These are phyloP conservation scores for Oryzias melastigma DNA, from an alignment of 2,113 vertebrate genomes.

Conservation along the genomic window DNA sequence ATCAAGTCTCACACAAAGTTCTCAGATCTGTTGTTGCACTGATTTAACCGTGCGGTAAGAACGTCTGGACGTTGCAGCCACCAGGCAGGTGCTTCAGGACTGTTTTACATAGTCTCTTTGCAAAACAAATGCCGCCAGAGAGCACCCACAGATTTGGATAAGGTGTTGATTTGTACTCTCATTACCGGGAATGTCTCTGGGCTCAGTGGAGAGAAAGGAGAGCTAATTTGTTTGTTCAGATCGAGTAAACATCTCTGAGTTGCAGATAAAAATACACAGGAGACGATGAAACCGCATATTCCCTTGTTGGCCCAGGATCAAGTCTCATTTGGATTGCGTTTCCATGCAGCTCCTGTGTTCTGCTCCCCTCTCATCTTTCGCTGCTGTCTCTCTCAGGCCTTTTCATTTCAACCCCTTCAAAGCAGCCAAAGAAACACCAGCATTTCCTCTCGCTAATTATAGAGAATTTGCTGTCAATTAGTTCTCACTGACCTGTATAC, in stretches of 20 bases:
- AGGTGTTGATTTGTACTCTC: conserved; percentile 38
- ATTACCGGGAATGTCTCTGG: conserved; percentile 46
- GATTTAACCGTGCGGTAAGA: background rate
- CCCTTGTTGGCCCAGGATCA: conserved; percentile 52
- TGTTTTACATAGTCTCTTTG: conserved; percentile 65
- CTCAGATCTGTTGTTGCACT: background rate
- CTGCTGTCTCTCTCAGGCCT: conserved; percentile 17
- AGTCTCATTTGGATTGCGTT: conserved; percentile 53
- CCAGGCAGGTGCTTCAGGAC: conserved; percentile 18
- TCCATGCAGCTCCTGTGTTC: conserved; percentile 28
- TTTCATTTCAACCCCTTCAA: conserved; percentile 42
- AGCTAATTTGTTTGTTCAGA: conserved; percentile 62
- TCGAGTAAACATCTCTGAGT: conserved; percentile 60
- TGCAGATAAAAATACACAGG: conserved; percentile 52
- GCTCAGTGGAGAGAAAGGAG: conserved; percentile 15
- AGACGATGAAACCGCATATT: conserved; percentile 58
- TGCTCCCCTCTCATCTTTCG: conserved; percentile 40
- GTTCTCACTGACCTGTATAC: conserved; percentile 36
- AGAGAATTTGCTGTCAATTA: conserved; percentile 44
- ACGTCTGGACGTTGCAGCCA: background rate
- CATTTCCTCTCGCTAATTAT: conserved; percentile 46
- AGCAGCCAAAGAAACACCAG: conserved; percentile 32
- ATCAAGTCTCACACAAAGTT: conserved; percentile 6
- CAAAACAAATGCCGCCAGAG: conserved; percentile 59
- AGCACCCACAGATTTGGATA: conserved; percentile 49